Evolutionary conservation across 2,797 vertebrate species (phyloP).

Genomic region (Amniataba percoides): DNA sequence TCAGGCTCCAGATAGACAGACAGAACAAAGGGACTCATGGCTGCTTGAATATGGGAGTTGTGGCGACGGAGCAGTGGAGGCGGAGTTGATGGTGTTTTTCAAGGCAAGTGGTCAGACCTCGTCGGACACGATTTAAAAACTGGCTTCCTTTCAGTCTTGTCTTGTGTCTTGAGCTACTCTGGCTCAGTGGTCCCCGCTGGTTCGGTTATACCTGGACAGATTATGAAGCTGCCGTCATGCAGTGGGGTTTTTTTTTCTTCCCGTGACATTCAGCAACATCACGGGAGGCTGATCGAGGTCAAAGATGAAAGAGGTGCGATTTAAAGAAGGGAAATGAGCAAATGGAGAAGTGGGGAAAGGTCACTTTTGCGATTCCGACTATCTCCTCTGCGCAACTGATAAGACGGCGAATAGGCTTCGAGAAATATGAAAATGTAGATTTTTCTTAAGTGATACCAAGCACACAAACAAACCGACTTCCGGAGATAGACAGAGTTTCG

Average conservation of each 20-base stretch:
- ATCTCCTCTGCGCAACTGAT: slow-evolving; percentile 20
- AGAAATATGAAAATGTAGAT: not conserved
- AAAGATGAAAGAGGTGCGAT: slow-evolving; percentile 54
- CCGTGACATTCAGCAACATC: slow-evolving; percentile 61
- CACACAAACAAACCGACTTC: slow-evolving; percentile 11
- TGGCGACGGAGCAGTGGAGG: slow-evolving; percentile 31
- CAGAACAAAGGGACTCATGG: slow-evolving; percentile 69
- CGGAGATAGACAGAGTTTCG: slow-evolving; percentile 10
- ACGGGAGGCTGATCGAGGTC: slow-evolving; percentile 54
- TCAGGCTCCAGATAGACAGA: slow-evolving; percentile 49
- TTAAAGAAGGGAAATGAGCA: slow-evolving; percentile 45
- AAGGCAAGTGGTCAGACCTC: slow-evolving; percentile 26
- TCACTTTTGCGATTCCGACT: slow-evolving; percentile 22
- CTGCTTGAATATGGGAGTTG: slow-evolving; percentile 40
- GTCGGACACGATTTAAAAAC: slow-evolving; percentile 22
- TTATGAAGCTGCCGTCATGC: slow-evolving; percentile 39
- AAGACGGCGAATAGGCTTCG: slow-evolving; percentile 13
- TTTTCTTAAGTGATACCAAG: not conserved
- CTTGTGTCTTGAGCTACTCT: not conserved
- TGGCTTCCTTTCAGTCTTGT: slow-evolving; percentile 6
- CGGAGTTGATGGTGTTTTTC: slow-evolving; percentile 33
- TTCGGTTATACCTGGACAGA: slow-evolving; percentile 39
- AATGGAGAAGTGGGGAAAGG: slow-evolving; percentile 42
- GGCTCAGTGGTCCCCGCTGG: slow-evolving; percentile 15
- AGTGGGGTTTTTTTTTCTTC: slow-evolving; percentile 52